phyloP scores from a whole-genome alignment of 2,113 vertebrate species.

The Austrofundulus limnaeus region DNA sequence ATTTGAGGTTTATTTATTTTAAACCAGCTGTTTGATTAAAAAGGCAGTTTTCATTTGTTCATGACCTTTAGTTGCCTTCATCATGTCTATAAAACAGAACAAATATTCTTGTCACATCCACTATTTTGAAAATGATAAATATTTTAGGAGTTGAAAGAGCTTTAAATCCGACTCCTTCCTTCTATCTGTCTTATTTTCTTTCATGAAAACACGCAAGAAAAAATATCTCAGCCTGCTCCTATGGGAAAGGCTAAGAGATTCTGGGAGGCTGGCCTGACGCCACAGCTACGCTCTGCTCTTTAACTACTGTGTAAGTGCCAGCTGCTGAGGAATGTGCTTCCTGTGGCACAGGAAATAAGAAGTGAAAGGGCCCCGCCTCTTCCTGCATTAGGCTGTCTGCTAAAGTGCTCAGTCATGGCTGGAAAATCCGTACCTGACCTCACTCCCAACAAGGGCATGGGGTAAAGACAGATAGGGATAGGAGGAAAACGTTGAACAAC shows the following conservation, averaged over 20 bases:
- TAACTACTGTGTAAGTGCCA: slow-evolving; percentile 32
- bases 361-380: slow-evolving; percentile 47
- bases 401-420: slow-evolving; percentile 61
- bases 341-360: slow-evolving; percentile 67
- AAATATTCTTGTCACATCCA: not conserved
- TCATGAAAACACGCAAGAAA: slow-evolving; percentile 1
- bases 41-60: not conserved
- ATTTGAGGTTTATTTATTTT: not conserved
- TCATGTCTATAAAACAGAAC: not conserved
- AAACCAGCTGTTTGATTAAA: not conserved
- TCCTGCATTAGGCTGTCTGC: slow-evolving; percentile 29
- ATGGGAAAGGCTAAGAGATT: slow-evolving; percentile 35
- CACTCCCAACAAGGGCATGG: slow-evolving; percentile 12
- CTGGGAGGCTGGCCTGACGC: slow-evolving; percentile 33
- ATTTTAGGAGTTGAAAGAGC: slow-evolving; percentile 10
- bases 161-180: slow-evolving; percentile 8
- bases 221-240: slow-evolving; percentile 14
- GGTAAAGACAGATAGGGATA: not conserved
- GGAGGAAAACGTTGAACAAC: slow-evolving; percentile 8
- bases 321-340: slow-evolving; percentile 60
- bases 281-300: slow-evolving; percentile 29
- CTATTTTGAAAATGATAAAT: slow-evolving; percentile 1
- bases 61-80: not conserved
- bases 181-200: not conserved
- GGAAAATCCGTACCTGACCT: slow-evolving; percentile 48